Base-by-base conservation (phyloP, 1,140 invertebrate species). In the Neuroterus valhalla region DNA sequence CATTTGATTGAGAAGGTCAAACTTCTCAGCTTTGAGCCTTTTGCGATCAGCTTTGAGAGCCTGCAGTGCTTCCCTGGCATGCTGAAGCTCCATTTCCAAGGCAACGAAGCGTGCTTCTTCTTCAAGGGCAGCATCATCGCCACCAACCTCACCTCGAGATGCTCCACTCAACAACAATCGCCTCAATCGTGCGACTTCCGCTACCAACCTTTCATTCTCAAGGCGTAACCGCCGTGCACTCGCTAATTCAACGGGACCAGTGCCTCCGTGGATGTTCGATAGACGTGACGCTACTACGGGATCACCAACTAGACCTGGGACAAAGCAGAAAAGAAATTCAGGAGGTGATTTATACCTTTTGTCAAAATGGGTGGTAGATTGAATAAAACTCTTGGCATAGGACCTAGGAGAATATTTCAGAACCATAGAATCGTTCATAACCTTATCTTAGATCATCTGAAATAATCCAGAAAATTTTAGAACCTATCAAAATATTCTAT, bases 1-100 rank as follows among this genome's bases (percentile, higher is more conserved):
- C 94, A 98, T 98, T 91, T 98, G 97, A 84, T 96, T 96, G 75
- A 98, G 90, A 19, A 98, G 91, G 89, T 98, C 97, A 86, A 96
- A 96, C 89, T 98, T 98, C 89, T 98, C 97, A 15, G 96, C 95
- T 88, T 98, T 97, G 81, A 98, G 90, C 68, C 96, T 92, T 87
- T 98, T 97, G 66, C 96, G 92, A 89, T 98, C 97, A 66, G 95
- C 93, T 89, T 97, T 97, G 85, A 98, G 90, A 42, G 94, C 94
- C 91, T 93, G 87, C 44, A 92, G 71, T 6, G 91, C 89, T 74
- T 92, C 92, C 77, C 92, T 91, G 0, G 92, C 91, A 66, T 92
- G 89, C 75, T 92, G 91, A 38, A 93, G 83, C 71, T 93, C 92
- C 82, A 92, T 89, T 82, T 93, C 92, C 38, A 93, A 83, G 0